Conservation (phyloP, 2,888 invertebrate genomes). For the Tiliacea aurago region DNA sequence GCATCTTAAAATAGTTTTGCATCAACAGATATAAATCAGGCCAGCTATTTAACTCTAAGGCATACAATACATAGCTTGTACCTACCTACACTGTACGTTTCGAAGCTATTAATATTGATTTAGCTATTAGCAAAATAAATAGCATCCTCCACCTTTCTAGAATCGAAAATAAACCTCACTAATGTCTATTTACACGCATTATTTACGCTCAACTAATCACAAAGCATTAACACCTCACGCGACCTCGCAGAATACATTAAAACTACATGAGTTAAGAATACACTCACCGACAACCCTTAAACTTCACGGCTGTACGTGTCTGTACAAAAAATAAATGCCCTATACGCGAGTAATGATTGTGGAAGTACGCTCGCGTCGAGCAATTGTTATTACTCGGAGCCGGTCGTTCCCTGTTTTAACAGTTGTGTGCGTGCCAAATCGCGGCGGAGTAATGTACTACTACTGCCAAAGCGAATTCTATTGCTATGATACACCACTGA, state of each 20-base stretch:
- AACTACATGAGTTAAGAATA: slow-evolving; percentile 42
- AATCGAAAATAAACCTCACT: slow-evolving; percentile 12
- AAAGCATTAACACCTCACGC: slow-evolving; percentile 16
- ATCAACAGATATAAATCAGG: slow-evolving; percentile 56
- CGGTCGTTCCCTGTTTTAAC: slow-evolving; percentile 69
- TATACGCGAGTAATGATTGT: slow-evolving; percentile 63
- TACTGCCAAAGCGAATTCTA: slow-evolving; percentile 87
- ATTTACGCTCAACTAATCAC: slow-evolving; percentile 28
- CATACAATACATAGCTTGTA: slow-evolving; percentile 3
- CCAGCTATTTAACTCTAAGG: slow-evolving; percentile 20
- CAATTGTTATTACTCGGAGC: slow-evolving; percentile 67
- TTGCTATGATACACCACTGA: slow-evolving; percentile 84
- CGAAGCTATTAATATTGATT: background rate
- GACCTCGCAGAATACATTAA: slow-evolving; percentile 52
- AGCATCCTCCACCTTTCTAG: background rate
- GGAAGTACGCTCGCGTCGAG: slow-evolving; percentile 59
- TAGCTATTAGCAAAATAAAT: background rate
- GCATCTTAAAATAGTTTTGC: slow-evolving; percentile 42
- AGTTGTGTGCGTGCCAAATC: slow-evolving; percentile 85
- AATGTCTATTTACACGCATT: slow-evolving; percentile 1
- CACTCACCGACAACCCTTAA: slow-evolving; percentile 44
- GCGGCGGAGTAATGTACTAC: slow-evolving; percentile 77
- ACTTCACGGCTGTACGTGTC: slow-evolving; percentile 55
- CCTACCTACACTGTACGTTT: background rate
- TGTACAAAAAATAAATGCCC: slow-evolving; percentile 60